Evolutionary conservation across 2,797 vertebrate species (phyloP).

Genomic region (Molothrus aeneus): DNA sequence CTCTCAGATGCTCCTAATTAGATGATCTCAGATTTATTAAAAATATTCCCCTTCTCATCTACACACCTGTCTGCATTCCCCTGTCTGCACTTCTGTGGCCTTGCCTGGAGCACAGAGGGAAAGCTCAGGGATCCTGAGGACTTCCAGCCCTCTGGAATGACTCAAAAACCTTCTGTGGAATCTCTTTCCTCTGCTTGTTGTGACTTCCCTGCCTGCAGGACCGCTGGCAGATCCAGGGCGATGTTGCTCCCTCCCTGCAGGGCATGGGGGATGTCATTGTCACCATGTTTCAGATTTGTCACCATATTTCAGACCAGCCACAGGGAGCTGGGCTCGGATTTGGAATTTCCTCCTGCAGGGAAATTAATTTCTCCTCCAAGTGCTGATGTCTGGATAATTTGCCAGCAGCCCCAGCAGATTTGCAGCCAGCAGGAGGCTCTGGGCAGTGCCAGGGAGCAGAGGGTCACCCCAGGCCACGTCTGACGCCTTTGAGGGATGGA

Average conservation of each 20-base stretch:
- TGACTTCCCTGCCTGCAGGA: background rate
- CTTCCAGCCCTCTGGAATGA: background rate
- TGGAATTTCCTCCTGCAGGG: constrained; percentile 27
- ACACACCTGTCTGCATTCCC: background rate
- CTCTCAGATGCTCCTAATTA: background rate
- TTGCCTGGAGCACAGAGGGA: background rate
- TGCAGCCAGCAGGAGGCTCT: background rate
- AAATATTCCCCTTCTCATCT: background rate
- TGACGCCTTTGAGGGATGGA: background rate
- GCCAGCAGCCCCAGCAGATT: background rate
- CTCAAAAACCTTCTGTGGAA: background rate
- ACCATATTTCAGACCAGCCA: accelerated
- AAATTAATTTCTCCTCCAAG: constrained; percentile 46
- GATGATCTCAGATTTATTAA: background rate
- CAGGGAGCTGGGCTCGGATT: background rate
- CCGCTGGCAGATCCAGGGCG: background rate
- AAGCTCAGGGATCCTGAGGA: background rate
- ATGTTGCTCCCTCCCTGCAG: background rate
- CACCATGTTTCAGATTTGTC: accelerated
- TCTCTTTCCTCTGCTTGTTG: background rate
- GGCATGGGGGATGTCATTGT: background rate
- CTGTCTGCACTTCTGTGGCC: background rate
- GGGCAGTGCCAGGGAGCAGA: constrained; percentile 16
- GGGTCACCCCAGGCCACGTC: background rate
- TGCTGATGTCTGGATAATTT: background rate